phyloP scores from a whole-genome alignment of 1,140 invertebrate species.

The Adoxophyes honmai region DNA sequence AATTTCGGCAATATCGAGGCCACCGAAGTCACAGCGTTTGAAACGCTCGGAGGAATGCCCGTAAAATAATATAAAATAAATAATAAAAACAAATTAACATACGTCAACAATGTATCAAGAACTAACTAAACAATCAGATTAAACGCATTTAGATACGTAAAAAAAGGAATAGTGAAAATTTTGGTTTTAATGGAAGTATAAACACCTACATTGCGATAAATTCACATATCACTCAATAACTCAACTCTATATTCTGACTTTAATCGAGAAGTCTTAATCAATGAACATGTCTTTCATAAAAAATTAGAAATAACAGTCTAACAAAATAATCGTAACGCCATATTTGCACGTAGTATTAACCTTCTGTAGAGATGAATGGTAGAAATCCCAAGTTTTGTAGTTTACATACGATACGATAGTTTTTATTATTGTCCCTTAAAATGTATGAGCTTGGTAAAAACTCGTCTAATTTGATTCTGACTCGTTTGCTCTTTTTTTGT shows the following conservation, averaged over 20 bases:
- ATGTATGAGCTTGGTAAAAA: background rate
- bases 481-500: background rate
- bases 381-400: too few species aligned
- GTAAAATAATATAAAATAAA: too few species aligned
- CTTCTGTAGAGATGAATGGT: too few species aligned
- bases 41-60: too few species aligned
- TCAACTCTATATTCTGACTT: slow-evolving; percentile 38
- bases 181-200: slow-evolving; percentile 25
- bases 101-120: too few species aligned
- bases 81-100: too few species aligned
- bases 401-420: too few species aligned
- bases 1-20: too few species aligned
- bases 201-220: slow-evolving; percentile 66
- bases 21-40: too few species aligned
- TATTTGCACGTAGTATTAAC: slow-evolving; percentile 71
- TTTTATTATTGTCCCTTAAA: background rate
- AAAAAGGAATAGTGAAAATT: slow-evolving; percentile 28
- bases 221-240: slow-evolving; percentile 62
- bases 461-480: background rate
- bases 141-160: background rate
- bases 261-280: slow-evolving; percentile 41
- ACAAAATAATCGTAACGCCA: slow-evolving; percentile 65
- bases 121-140: too few species aligned
- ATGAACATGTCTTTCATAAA: slow-evolving; percentile 57
- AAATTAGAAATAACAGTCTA: slow-evolving; percentile 62